Conservation (phyloP, 2,888 invertebrate species). For the Phlogophora meticulosa region DNA sequence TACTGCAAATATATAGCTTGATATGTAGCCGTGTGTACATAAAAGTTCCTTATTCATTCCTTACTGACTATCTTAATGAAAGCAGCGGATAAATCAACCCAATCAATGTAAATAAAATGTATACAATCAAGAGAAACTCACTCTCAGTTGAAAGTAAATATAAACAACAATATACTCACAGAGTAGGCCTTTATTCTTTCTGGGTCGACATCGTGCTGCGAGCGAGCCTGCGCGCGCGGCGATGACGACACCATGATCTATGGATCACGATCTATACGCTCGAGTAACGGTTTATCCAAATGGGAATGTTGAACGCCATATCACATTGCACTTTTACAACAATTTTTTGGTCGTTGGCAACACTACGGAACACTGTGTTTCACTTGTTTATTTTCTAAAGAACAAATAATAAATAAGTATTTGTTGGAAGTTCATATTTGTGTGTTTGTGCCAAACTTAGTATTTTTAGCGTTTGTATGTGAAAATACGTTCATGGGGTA, state of each 20-base stretch:
- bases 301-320: slow-evolving; percentile 61
- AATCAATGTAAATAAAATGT: slow-evolving; percentile 46
- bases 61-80: slow-evolving; percentile 11
- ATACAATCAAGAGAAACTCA: slow-evolving; percentile 57
- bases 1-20: too few relatives aligned
- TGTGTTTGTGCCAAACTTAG: slow-evolving; percentile 9
- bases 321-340: slow-evolving; percentile 61
- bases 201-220: slow-evolving; percentile 88
- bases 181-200: slow-evolving; percentile 89
- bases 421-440: slow-evolving; percentile 11
- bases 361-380: slow-evolving; percentile 32
- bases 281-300: slow-evolving; percentile 65
- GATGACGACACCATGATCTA: slow-evolving; percentile 90
- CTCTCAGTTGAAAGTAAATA: slow-evolving; percentile 46
- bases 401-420: slow-evolving; percentile 8
- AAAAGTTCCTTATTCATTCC: too few relatives aligned
- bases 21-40: too few relatives aligned
- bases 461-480: neutral
- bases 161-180: slow-evolving; percentile 79
- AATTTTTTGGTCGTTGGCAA: slow-evolving; percentile 24
- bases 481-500: slow-evolving; percentile 38
- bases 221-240: slow-evolving; percentile 87
- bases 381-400: slow-evolving; percentile 28
- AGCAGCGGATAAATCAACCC: neutral
- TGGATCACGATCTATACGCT: slow-evolving; percentile 82